Evolutionary conservation across 2,888 invertebrate genomes (phyloP).

Genomic region (Hemithea aestivaria): DNA sequence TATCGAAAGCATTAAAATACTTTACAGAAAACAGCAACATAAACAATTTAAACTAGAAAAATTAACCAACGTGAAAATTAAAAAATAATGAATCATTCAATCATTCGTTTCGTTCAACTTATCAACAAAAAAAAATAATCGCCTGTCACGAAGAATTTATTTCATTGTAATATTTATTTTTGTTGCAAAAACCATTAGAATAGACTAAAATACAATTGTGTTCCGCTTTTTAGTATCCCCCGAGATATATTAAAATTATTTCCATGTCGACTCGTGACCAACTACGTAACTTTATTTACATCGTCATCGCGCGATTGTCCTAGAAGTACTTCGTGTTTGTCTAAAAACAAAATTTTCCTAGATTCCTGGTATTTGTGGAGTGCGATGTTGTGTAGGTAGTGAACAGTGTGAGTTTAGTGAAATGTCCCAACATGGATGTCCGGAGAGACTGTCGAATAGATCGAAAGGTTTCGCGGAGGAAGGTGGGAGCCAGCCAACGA

Average conservation of each 20-base stretch:
- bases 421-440: conserved; percentile 80
- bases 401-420: conserved; percentile 60
- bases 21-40: no score
- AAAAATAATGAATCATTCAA: conserved; percentile 6
- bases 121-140: conserved; percentile 47
- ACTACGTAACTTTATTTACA: conserved; percentile 48
- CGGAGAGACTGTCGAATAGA: conserved; percentile 76
- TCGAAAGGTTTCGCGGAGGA: conserved; percentile 72
- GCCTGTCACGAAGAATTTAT: conserved; percentile 58
- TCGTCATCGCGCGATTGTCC: conserved; percentile 63
- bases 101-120: conserved; percentile 34
- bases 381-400: conserved; percentile 73
- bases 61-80: no score
- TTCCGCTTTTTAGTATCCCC: conserved; percentile 44
- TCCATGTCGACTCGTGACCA: conserved; percentile 44
- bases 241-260: conserved; percentile 41
- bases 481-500: conserved; percentile 70
- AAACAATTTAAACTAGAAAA: no score
- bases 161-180: conserved; percentile 61
- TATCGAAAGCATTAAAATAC: no score
- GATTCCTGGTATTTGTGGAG: conserved; percentile 49
- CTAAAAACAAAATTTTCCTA: conserved; percentile 50
- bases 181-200: conserved; percentile 56
- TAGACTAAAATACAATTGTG: conserved; percentile 49
- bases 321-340: conserved; percentile 48